Evolutionary conservation across 2,888 invertebrate species (phyloP).

Genomic region (Psylliodes chrysocephalus): DNA sequence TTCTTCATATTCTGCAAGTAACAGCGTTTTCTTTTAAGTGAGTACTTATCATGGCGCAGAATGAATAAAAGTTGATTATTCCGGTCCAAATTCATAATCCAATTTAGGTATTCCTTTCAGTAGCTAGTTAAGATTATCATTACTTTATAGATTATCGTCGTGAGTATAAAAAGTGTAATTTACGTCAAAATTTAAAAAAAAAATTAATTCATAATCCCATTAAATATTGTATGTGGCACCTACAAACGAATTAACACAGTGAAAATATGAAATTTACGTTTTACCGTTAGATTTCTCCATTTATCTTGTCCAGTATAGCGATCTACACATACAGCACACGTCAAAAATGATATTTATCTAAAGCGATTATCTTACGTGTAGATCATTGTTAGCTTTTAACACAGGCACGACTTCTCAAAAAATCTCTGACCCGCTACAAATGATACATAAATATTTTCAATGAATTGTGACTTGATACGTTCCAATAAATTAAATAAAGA

Average conservation of each 20-base stretch:
- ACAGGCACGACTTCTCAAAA: slow-evolving; percentile 7
- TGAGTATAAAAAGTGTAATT: no score
- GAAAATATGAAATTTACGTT: neutral
- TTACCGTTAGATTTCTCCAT: neutral
- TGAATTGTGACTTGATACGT: slow-evolving; percentile 10
- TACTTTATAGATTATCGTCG: no score
- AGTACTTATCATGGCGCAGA: no score
- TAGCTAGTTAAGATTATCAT: no score
- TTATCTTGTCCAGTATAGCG: neutral
- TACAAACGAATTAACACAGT: neutral
- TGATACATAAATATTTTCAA: slow-evolving; percentile 11
- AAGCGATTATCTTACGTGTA: slow-evolving; percentile 2
- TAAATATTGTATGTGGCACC: neutral
- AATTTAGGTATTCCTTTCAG: no score
- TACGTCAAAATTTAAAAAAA: no score
- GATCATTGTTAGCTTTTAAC: slow-evolving; percentile 13
- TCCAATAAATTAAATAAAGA: slow-evolving; percentile 5
- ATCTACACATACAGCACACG: slow-evolving; percentile 2
- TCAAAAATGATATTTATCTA: slow-evolving; percentile 7
- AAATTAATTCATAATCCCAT: no score
- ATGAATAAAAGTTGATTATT: no score
- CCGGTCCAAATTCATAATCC: no score
- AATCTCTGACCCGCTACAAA: slow-evolving; percentile 15
- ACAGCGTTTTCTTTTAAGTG: no score
- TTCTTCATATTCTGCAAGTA: no score